Evolutionary conservation across 2,888 invertebrate genomes (phyloP), one percentile per base, ranked within the genome.

Genomic region (Nemotelus nigrinus): DNA sequence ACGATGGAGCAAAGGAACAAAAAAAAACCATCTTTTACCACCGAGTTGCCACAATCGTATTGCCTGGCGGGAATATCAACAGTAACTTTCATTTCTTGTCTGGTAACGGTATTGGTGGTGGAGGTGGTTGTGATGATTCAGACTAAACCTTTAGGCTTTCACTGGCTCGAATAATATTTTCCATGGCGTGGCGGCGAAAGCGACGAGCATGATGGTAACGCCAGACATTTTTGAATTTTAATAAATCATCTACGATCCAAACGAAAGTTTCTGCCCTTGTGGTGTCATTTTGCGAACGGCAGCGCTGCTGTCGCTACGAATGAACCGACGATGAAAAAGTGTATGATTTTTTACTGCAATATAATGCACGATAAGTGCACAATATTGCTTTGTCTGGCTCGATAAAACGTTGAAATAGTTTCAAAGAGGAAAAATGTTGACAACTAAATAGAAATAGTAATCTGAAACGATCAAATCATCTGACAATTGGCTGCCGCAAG

Each of bases 141-240:
- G 25, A 25, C 25, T 25, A 25, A 25, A 25, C 74, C 74, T 74
- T 10, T 45, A 74, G 74, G 74, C 74, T 48, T 25, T 41, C 48
- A 41, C 10, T 41, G 55, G 60, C 63, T 74, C 44, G 25, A 25
- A 25, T 25, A 25, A 74, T 74, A 60, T 60, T 74, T 63, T 60
- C 41, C 60, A 50, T 47, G 39, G 47, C 63, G n/a, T n/a, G n/a
- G n/a, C n/a, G n/a, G n/a, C n/a, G n/a, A n/a, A n/a, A n/a, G n/a
- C n/a, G n/a, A n/a, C n/a, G 47, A 6, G 63, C n/a, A 75, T 63
- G 25, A 53, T 64, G 75, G 64, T 41, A 43, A 77, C 78, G 79
- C 78, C 79, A 79, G 76, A 76, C 78, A 77, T 79, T 79, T 79
- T 78, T 70, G 77, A 78, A 79, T 79, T 79, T 79, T 79, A 79